A percentile compares a stretch with the other conserved stretches of the same genome.
Conservation (phyloP, 2,797 vertebrate genomes). For the Lagocephalus sceleratus region DNA sequence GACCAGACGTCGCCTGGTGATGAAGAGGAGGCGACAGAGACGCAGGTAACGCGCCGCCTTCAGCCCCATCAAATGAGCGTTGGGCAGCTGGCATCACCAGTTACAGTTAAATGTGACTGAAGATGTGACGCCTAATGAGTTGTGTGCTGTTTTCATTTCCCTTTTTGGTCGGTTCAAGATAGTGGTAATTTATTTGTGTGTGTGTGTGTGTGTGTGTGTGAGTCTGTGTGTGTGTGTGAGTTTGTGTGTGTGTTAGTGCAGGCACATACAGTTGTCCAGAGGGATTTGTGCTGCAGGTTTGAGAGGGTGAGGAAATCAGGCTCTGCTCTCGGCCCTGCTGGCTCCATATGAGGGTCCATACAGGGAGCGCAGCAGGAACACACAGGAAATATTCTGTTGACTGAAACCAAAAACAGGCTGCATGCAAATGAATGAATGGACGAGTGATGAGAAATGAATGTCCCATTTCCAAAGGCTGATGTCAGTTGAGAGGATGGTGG, state of each 20-base stretch:
- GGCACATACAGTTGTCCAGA: too few species aligned
- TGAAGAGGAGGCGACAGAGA: slow-evolving; percentile 40
- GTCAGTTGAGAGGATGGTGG: slow-evolving; percentile 67
- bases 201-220: too few species aligned
- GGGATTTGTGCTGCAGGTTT: slow-evolving; percentile 25
- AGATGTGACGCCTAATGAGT: slow-evolving; percentile 44
- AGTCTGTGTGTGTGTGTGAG: too few species aligned
- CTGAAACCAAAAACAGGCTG: slow-evolving; percentile 47
- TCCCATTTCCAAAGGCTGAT: slow-evolving; percentile 71
- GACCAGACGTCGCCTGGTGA: slow-evolving; percentile 51
- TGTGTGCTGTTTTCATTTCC: slow-evolving; percentile 58
- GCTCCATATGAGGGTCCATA: slow-evolving; percentile 18
- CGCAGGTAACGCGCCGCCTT: slow-evolving; percentile 56
- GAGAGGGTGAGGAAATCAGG: neutral
- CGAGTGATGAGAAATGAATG: slow-evolving; percentile 67
- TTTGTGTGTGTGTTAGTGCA: slow-evolving; percentile 8
- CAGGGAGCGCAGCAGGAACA: slow-evolving; percentile 52
- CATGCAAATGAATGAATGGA: too few species aligned
- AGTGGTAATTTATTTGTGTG: slow-evolving; percentile 18
- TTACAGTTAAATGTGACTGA: slow-evolving; percentile 60
- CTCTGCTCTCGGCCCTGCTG: slow-evolving; percentile 8
- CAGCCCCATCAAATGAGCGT: slow-evolving; percentile 17
- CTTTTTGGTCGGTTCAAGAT: slow-evolving; percentile 55
- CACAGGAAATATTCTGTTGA: slow-evolving; percentile 68
- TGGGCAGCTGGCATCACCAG: slow-evolving; percentile 20